Base-by-base conservation (phyloP, 2,888 invertebrate genomes). In the Busseola fusca region DNA sequence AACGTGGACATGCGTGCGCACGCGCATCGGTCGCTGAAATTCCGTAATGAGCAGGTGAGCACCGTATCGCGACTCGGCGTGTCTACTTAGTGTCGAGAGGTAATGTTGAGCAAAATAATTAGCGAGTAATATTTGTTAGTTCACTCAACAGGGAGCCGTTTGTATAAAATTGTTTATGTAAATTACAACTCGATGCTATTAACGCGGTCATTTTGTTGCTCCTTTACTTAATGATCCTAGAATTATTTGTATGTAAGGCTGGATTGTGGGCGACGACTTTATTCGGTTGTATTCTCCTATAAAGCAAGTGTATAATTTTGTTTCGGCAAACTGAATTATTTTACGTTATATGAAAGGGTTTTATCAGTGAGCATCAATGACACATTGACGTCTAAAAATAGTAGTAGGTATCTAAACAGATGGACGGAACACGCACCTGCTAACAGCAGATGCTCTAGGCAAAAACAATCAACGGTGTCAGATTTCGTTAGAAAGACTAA, bases 11-110 rank as follows among this genome's bases (percentile, higher is more conserved):
- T 88, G 91, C 87, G 89, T 88, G 92, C 89, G 89, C 91, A 87
- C 87, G 91, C 90, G 90, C 89, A 85, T 87, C 84, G 76, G 78
- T 82, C 84, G 85, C 86, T 87, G 88, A 89, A 88, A 90, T 88
- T 86, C 90, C 84, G 87, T 94, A 94, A 93, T 91, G 93, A 93
- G 94, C 94, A 93, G 93, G 91, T 93, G 93, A 90, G 83, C 81
- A 78, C 80, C 86, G 87, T 91, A 93, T 92, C 91, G 88, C 87
- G 89, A 87, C 87, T 82, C 68, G 72, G 63, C 84, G 85, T 88
- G 93, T 93, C 93, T 92, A 92, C 91, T 93, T 93, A 93, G 89
- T 88, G 93, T 92, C 91, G 78, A 75, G 80, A 82, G 78, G 80
- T 84, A 85, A 87, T 87, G 88, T 87, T 84, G 76, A 85, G 87